These are phyloP conservation scores for Drosophila multiciliata DNA, from an alignment of 2,888 invertebrate species.

Conservation along the genomic window DNA sequence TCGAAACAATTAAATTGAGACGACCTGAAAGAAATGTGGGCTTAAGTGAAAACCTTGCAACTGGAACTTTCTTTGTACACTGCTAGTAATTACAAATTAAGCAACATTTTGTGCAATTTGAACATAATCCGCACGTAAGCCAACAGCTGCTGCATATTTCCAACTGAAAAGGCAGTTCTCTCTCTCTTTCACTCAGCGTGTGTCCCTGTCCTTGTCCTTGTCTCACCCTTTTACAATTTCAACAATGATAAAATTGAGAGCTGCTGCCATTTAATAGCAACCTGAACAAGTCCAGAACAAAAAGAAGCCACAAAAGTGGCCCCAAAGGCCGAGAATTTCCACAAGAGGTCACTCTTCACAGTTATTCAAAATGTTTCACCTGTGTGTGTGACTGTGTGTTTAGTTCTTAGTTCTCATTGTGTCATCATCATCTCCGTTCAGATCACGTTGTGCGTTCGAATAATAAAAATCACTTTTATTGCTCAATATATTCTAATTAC, in stretches of 20 bases:
- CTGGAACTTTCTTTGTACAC: neutral
- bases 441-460: conserved; percentile 58
- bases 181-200: neutral
- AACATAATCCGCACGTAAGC: conserved; percentile 30
- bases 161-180: neutral
- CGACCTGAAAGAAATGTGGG: neutral
- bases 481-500: conserved; percentile 84
- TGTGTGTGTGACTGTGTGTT: conserved; percentile 1
- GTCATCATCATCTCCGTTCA: conserved; percentile 28
- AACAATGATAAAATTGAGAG: conserved; percentile 19
- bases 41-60: neutral
- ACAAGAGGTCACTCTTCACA: conserved; percentile 26
- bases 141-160: conserved; percentile 14
- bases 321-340: conserved; percentile 23
- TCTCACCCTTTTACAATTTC: conserved; percentile 14
- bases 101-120: conserved; percentile 14
- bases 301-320: conserved; percentile 40
- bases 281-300: neutral
- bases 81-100: conserved; percentile 1
- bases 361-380: conserved; percentile 35
- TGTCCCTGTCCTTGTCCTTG: neutral
- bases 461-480: conserved; percentile 83
- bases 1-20: neutral
- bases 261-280: conserved; percentile 39
- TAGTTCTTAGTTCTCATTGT: conserved; percentile 18